phyloP scores from a whole-genome alignment of 2,113 vertebrate species.

The Brienomyrus brachyistius region DNA sequence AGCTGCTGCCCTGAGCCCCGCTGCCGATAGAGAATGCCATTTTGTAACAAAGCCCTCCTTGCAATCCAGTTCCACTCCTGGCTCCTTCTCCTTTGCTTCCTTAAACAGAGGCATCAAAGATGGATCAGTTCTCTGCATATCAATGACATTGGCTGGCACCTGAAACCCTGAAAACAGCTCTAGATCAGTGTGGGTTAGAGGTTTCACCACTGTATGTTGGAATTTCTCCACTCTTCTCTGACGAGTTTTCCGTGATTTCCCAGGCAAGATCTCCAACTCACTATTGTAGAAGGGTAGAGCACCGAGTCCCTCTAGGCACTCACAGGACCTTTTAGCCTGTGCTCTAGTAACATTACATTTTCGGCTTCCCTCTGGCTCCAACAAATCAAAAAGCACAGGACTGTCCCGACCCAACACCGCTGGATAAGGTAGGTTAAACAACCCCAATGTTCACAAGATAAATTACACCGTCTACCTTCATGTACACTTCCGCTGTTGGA shows the following conservation, averaged over 20 bases:
- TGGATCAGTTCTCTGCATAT: too few species aligned
- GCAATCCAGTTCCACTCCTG: background rate
- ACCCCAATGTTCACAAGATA: conserved; percentile 13
- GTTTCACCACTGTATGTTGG: background rate
- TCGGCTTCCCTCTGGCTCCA: background rate
- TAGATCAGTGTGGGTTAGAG: background rate
- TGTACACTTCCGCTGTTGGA: background rate
- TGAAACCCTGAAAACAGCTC: background rate
- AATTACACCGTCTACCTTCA: background rate
- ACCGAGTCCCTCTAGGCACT: background rate
- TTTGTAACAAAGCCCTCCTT: background rate
- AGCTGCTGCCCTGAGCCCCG: background rate
- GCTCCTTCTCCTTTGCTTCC: too few species aligned
- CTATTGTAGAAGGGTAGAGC: background rate
- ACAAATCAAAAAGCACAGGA: conserved; percentile 3
- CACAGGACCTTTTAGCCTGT: background rate
- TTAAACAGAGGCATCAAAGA: too few species aligned
- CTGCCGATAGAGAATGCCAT: background rate
- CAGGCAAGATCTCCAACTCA: background rate
- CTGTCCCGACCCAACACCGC: background rate
- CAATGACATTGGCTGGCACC: too few species aligned
- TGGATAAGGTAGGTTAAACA: background rate
- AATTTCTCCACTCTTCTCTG: background rate
- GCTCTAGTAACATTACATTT: conserved; percentile 1
- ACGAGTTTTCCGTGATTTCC: background rate